Evolutionary conservation across 1,140 invertebrate genomes (phyloP), one percentile per base, ranked within the genome.

Genomic region (Drosophila grimshawi): DNA sequence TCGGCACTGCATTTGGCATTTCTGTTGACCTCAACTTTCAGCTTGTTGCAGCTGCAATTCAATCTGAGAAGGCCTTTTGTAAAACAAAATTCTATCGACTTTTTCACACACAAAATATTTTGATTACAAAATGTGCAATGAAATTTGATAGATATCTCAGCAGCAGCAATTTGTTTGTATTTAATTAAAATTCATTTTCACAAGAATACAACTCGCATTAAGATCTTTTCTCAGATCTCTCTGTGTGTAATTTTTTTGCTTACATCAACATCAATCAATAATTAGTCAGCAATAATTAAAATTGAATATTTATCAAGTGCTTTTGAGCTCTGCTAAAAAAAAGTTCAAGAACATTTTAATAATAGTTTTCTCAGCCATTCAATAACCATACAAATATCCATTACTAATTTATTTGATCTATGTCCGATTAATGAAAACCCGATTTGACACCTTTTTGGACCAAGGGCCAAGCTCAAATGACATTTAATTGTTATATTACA

Each of bases 21-120:
- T 86, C 49, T 74, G 52, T 88, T 65, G 85, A 57, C 83, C 83
- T 88, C 83, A 80, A 88, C 83, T 88, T 88, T 88, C 80, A 77
- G 72, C 81, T 64, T 30, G 8, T 43, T 33, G 37, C 67, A 81
- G 78, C 51, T 72, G 51, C 56, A 39, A 53, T 3, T 4, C 56
- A 39, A 53, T 3, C 3, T 56, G 41, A 63, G 60, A 81, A 80
- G 65, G 51, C 52, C 52, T 65, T 19, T 19, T 19, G 19, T 19
- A 19, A 19, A 19, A 19, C 19, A 19, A 19, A 19, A 19, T 19
- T 19, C 19, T 19, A 1, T 1, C 41, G 41, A 70, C 55, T 76
- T 75, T 85, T 75, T 55, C 81, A 85, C 73, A 73, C 45, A 45
- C 27, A 30, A 30, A 29, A 32, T 32, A 60, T 62, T 41, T 30